Evolutionary conservation across 2,797 vertebrate species (phyloP), one percentile per base, ranked within the genome.

Genomic region (Manis pentadactyla): DNA sequence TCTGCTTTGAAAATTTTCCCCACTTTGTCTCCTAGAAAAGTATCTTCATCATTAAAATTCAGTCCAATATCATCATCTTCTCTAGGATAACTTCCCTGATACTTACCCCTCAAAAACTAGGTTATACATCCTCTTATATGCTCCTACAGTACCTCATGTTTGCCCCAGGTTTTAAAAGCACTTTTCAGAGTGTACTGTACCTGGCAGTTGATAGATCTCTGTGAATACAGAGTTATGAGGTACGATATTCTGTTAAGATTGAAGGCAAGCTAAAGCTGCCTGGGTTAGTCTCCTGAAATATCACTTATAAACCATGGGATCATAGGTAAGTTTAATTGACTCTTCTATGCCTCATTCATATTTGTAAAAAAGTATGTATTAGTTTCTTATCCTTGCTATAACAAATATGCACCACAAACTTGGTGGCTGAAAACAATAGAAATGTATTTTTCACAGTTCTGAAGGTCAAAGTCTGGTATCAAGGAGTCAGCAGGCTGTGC

Each of bases 221-320:
- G 1, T 53, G 51, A 64, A 53, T 29, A 55, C 5, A 71, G 8
- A 84, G 19, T 64, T 61, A 34, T 11, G 46, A 53, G 23, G 23
- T 71, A 17, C n/a, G 39, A 73, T 71, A 37, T 87, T 95, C 55
- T 66, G 23, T 19, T 69, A 78, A 69, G 11, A 11, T 66, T 84
- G 25, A 94, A 94, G 71, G 12, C 8, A 89, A 95, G 75, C 39
- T 91, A 68, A 71, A 57, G 15, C 77, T 93, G 13, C 8, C 31
- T 51, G 17, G 15, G 19, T 55, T 77, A 64, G 23, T 68, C 59
- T 68, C 14, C 37, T 71, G n/a, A 31, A 63, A 34, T 49, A 25
- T 53, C 49, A 77, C 29, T 63, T 87, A 93, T 39, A 12, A 93
- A 87, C 55, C 29, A 49, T 53, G 34, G 46, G 19, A 68, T 17